Conservation (phyloP, 1,140 invertebrate species). For the Microvelia longipes region DNA sequence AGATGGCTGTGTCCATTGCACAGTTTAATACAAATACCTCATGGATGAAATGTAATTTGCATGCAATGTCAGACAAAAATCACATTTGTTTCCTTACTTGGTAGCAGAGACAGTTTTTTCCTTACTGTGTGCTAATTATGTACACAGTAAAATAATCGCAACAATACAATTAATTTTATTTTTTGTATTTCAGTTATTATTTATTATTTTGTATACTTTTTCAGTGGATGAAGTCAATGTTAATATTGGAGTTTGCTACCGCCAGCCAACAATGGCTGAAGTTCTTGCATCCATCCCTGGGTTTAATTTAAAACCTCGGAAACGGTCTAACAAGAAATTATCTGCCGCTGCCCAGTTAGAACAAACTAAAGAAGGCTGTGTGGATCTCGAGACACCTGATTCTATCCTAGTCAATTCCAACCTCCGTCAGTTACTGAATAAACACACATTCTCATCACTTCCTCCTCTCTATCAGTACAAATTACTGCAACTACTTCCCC, state of each 20-base stretch:
- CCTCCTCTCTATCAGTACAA: constrained; percentile 83
- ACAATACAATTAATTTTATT: too few relatives aligned
- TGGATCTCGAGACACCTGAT: constrained; percentile 91
- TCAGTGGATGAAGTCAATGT: constrained; percentile 17
- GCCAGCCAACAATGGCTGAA: constrained; percentile 56
- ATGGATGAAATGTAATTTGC: too few relatives aligned
- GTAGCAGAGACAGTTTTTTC: too few relatives aligned
- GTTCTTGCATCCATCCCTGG: constrained; percentile 78
- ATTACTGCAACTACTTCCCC: constrained; percentile 74
- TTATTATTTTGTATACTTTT: not conserved
- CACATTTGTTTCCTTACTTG: too few relatives aligned
- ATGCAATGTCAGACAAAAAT: too few relatives aligned
- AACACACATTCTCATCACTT: constrained; percentile 75
- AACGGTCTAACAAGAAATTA: constrained; percentile 53
- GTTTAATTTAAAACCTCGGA: constrained; percentile 65
- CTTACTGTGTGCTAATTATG: too few relatives aligned
- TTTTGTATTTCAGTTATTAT: not conserved
- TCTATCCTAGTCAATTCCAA: constrained; percentile 88
- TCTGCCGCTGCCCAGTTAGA: constrained; percentile 75
- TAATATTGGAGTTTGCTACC: constrained; percentile 9
- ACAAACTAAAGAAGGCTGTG: constrained; percentile 78
- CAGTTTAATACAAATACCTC: too few relatives aligned
- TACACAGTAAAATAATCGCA: too few relatives aligned
- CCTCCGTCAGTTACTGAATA: constrained; percentile 70
- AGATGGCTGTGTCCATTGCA: too few relatives aligned